A percentile compares a stretch with the other conserved stretches of the same genome.
Evolutionary conservation across 2,888 invertebrate species (phyloP).

Genomic region (Dicyrtoma fusca): DNA sequence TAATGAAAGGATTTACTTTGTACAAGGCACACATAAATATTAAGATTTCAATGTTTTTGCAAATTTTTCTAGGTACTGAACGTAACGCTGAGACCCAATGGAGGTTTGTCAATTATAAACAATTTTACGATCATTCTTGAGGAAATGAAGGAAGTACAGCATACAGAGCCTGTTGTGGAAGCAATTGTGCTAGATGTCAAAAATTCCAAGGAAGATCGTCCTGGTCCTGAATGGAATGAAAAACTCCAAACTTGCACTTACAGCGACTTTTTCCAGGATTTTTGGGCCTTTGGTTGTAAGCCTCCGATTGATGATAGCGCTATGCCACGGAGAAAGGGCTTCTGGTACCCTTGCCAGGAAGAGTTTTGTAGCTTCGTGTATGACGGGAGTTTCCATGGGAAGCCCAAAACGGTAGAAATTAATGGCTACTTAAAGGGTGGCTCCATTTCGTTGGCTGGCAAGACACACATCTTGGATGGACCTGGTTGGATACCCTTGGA

Average conservation of each 20-base stretch:
- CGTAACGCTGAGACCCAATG: constrained; percentile 26
- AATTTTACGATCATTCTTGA: constrained; percentile 25
- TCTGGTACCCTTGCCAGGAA: constrained; percentile 30
- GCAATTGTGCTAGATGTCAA: background rate
- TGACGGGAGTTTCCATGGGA: constrained; percentile 6
- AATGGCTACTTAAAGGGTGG: constrained; percentile 25
- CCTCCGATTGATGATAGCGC: background rate
- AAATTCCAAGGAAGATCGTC: background rate
- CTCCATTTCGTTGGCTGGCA: constrained; percentile 20
- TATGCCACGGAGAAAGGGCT: background rate
- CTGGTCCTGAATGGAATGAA: constrained; percentile 34
- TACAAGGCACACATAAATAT: too few relatives aligned
- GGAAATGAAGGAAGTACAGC: background rate
- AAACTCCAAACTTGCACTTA: constrained; percentile 24
- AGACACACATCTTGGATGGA: constrained; percentile 3
- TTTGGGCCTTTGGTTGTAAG: constrained; percentile 28
- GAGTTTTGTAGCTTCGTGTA: constrained; percentile 19
- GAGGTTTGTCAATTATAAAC: constrained; percentile 30
- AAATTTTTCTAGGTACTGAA: constrained; percentile 26
- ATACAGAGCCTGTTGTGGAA: background rate
- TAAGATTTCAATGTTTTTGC: background rate
- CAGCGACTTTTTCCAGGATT: constrained; percentile 27
- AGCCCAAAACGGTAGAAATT: background rate
- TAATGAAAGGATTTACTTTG: too few relatives aligned
- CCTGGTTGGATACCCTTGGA: background rate